phyloP scores from a whole-genome alignment of 2,113 vertebrate species.

The Setophaga kirtlandii region DNA sequence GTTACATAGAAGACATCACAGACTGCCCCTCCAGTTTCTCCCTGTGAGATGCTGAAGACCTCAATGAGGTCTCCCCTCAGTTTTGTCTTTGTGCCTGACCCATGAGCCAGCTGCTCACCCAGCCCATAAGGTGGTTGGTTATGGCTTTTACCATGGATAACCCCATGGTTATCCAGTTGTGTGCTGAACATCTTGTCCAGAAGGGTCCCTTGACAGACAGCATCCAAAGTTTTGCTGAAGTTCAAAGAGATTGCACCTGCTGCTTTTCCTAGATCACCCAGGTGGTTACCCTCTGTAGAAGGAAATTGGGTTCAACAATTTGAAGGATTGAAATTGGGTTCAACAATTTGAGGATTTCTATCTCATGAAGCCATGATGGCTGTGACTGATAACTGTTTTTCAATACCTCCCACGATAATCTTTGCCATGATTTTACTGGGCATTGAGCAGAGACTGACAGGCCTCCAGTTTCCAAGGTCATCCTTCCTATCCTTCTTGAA shows the following conservation, averaged over 20 bases:
- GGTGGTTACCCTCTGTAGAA: neutral
- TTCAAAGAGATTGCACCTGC: neutral
- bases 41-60: neutral
- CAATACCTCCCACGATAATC: neutral
- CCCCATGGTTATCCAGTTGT: neutral
- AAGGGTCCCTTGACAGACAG: neutral
- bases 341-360: neutral
- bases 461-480: too few species aligned
- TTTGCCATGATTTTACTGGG: neutral
- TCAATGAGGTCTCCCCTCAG: neutral
- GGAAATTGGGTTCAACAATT: neutral
- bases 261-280: neutral
- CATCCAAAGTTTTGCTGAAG: neutral
- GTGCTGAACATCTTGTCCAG: neutral
- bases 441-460: neutral
- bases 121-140: too few species aligned
- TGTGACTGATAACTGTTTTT: neutral
- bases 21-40: neutral
- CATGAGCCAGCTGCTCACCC: neutral
- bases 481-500: neutral
- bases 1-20: neutral
- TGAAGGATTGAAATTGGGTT: neutral
- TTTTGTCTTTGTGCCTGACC: accelerated
- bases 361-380: accelerated
- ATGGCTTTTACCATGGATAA: too few species aligned